Percentiles rank a stretch among this genome's conserved stretches.
Conservation (phyloP, 2,888 invertebrate species). For the Dastarcus helophoroides region DNA sequence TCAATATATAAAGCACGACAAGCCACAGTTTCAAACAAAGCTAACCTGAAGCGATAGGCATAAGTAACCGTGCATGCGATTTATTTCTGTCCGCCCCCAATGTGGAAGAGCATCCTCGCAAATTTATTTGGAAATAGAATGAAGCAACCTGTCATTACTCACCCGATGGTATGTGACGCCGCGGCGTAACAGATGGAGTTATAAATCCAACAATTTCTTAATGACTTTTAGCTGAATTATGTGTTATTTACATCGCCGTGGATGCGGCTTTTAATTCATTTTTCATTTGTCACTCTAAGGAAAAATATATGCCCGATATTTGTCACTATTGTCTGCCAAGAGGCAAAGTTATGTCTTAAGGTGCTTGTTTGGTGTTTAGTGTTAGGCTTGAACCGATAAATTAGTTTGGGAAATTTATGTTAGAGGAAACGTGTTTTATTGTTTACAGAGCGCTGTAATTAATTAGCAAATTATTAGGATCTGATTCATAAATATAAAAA, state of each 20-base stretch:
- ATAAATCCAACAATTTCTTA: conserved; percentile 24
- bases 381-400: no score
- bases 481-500: no score
- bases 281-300: conserved; percentile 18
- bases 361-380: no score
- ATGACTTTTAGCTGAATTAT: conserved; percentile 20
- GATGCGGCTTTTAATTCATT: conserved; percentile 16
- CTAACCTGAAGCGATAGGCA: background rate
- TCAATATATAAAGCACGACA: no score
- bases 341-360: no score
- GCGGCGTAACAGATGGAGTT: conserved; percentile 20
- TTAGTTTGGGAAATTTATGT: no score
- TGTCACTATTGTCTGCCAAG: no score
- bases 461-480: no score
- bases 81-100: conserved; percentile 20
- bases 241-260: conserved; percentile 21
- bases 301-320: no score
- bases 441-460: no score
- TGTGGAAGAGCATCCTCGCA: conserved; percentile 14
- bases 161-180: conserved; percentile 17
- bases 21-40: no score
- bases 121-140: conserved; percentile 24
- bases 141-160: conserved; percentile 24
- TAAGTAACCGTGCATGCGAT: conserved; percentile 12
- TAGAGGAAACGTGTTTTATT: no score